A percentile compares a stretch with the other conserved stretches of the same genome.
Conservation (phyloP, 2,113 vertebrate species). For the Oreochromis spilurus region DNA sequence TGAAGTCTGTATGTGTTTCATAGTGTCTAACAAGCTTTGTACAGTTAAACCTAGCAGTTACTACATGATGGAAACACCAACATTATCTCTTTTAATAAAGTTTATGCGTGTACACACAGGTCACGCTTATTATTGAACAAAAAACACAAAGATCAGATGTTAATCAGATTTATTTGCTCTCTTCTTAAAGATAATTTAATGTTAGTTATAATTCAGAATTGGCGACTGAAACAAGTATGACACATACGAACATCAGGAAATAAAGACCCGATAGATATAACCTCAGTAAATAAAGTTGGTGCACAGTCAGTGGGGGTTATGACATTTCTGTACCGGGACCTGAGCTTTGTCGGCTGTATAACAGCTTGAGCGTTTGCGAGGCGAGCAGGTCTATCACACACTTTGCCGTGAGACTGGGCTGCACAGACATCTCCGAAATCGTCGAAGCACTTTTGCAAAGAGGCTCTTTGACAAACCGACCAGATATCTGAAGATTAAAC, state of each 20-base stretch:
- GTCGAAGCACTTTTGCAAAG: not conserved
- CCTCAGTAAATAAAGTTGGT: not conserved
- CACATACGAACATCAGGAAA: not conserved
- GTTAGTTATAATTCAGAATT: not conserved
- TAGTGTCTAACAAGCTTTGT: not conserved
- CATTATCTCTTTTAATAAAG: not conserved
- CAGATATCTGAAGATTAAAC: not conserved
- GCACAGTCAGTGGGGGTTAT: not conserved
- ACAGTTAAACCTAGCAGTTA: not conserved
- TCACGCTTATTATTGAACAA: not conserved
- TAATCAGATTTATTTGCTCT: not conserved
- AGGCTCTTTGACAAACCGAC: not conserved
- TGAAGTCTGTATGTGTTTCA: not conserved
- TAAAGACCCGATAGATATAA: not conserved
- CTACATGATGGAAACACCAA: not conserved
- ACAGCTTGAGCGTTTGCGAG: not conserved
- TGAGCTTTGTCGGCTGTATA: not conserved
- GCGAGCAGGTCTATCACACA: not conserved
- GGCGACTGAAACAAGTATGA: not conserved
- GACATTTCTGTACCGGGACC: rapidly evolving
- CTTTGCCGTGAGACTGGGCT: not conserved
- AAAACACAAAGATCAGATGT: not conserved
- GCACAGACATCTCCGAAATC: not conserved
- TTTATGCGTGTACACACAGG: not conserved
- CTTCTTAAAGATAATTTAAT: not conserved